Base-by-base conservation (phyloP, 2,888 invertebrate genomes). In the Dicranocentrus wangi region DNA sequence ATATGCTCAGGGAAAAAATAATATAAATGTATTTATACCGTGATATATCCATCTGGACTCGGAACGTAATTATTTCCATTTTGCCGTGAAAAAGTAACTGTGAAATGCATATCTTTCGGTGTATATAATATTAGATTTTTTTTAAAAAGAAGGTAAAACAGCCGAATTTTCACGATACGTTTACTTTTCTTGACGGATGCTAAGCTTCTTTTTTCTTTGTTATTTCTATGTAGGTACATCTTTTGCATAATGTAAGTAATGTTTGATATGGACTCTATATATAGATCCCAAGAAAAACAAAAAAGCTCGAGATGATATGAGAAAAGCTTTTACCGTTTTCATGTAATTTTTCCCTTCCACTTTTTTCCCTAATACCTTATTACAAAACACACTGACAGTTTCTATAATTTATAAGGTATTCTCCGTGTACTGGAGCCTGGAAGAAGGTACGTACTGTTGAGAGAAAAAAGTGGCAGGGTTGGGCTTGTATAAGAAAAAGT, bases 401-500 rank as follows among this genome's bases (percentile, higher is more conserved):
- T 60, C 58, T 76, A 68, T 76, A 76, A 76, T 68, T 76, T 76
- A 76, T 76, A 76, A 53, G 76, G 21, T 66, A 58, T 42, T 27
- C 66, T 68, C 21, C 21, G 47, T 65, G 53, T 75, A 65, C 42
- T 43, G 21, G 42, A 61, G 28, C 28, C 61, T 32, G 42, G n/a
- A 7, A 55, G 19, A 5, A 55, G 8, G 15, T 42, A 65, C 42
- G n/a, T 65, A 21, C 42, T 65, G 65, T 65, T 23, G 32, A 65
- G 55, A 55, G 23, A 76, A 68, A 76, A 76, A 68, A 55, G 58
- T 60, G 66, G 53, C 68, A n/a, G n/a, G n/a, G 76, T 25, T 68
- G 60, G 28, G 75, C n/a, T 68, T 76, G 42, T 32, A n/a, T 68
- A 65, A 60, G 76, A 83, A 85, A 85, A 85, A 83, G 82, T 85